A percentile compares a stretch with the other conserved stretches of the same genome.
Evolutionary conservation across 2,113 vertebrate genomes (phyloP).

Genomic region (Psephotus haematonotus): DNA sequence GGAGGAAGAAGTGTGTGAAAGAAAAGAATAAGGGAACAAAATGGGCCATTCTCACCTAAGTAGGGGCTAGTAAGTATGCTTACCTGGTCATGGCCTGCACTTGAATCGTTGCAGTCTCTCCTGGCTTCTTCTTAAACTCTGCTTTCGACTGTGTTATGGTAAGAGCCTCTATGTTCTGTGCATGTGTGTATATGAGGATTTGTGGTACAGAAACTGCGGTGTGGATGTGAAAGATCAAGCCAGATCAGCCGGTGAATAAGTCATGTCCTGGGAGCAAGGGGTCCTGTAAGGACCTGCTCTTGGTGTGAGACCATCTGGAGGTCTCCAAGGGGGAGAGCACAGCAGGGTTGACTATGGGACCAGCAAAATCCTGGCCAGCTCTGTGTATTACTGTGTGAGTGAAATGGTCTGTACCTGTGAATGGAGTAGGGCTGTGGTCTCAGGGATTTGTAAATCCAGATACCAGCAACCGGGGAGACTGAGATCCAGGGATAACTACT

Average conservation of each 20-base stretch:
- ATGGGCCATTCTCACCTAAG: background rate
- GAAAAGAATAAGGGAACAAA: background rate
- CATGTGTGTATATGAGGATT: no score
- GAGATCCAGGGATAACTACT: background rate
- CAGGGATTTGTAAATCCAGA: background rate
- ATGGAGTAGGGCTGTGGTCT: background rate
- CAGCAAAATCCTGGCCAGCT: background rate
- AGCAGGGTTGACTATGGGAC: rapidly evolving
- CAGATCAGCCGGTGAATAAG: background rate
- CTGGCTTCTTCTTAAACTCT: background rate
- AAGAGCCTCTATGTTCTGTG: background rate
- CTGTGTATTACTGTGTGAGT: background rate
- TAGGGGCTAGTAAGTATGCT: background rate
- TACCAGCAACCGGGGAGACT: background rate
- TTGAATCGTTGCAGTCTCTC: background rate
- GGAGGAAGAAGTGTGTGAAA: background rate
- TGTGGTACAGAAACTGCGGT: background rate
- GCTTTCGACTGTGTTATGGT: background rate
- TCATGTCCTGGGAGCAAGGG: background rate
- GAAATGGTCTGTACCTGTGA: background rate
- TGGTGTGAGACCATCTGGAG: background rate
- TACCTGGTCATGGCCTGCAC: background rate
- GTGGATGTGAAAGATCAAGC: rapidly evolving
- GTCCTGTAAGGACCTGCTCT: background rate
- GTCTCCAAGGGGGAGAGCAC: background rate